These are phyloP conservation scores for Melopsittacus undulatus DNA, from an alignment of 2,797 vertebrate species.

Conservation along the genomic window DNA sequence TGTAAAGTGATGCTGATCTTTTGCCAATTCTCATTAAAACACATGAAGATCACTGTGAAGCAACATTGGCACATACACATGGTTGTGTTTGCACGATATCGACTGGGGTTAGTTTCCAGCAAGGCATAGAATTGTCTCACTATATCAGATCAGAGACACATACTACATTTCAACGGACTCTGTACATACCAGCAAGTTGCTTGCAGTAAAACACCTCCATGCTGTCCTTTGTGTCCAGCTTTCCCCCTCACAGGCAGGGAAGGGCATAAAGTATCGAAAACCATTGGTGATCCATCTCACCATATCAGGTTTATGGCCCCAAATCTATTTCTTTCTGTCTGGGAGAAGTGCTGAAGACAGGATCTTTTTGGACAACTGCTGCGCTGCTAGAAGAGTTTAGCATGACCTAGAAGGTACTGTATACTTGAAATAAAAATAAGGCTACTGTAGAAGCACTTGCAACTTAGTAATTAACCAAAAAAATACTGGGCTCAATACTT, in stretches of 20 bases:
- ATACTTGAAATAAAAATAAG: conserved; percentile 43
- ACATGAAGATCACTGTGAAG: conserved; percentile 7
- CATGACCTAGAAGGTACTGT: not conserved
- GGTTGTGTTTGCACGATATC: not conserved
- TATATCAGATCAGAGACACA: not conserved
- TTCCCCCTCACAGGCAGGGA: not conserved
- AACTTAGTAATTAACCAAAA: conserved; percentile 29
- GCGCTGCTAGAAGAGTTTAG: not conserved
- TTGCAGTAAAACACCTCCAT: not conserved
- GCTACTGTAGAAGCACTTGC: not conserved
- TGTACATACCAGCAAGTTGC: not conserved
- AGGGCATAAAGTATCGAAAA: not conserved
- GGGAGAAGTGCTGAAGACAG: not conserved
- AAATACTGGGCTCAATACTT: conserved; percentile 37
- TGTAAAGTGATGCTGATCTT: not conserved
- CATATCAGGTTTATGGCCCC: not conserved
- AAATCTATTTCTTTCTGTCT: not conserved
- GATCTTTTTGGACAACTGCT: not conserved
- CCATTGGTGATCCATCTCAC: not conserved
- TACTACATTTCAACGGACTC: fast-evolving
- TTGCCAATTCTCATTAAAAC: not conserved
- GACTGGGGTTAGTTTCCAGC: not conserved
- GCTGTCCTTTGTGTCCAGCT: not conserved
- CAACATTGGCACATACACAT: conserved; percentile 17
- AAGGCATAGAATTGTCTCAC: not conserved